Base-by-base conservation (phyloP, 2,797 vertebrate species). In the Coreius guichenoti region DNA sequence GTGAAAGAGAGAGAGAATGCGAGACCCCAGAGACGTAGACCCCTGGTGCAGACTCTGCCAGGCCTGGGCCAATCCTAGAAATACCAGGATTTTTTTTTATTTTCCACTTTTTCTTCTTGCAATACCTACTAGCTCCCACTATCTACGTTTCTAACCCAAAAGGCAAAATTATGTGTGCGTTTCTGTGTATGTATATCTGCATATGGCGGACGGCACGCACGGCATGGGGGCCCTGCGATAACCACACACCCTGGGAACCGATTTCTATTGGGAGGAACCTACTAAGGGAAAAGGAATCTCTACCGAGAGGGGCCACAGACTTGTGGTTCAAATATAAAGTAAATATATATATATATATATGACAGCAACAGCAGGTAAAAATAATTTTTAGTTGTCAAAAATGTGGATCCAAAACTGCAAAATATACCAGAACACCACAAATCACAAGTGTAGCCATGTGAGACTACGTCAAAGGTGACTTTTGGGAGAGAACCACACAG, bases 21-120 rank as follows among this genome's bases (percentile, higher is more conserved):
- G 43, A 73, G 91, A 84, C 91, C 87, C 91, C 70, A 87, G 92
- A 92, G 94, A 94, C 89, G 78, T 65, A 88, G 88, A 88, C 90
- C 89, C 81, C 85, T 75, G 73, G 86, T 91, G 92, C 89, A 91
- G 91, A 67, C 85, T 89, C 90, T 94, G 93, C 92, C 93, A 94
- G 92, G 90, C 90, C 88, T 93, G 93, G 87, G 93, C 92, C 93
- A 95, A 92, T 91, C 90, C 88, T 92, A 94, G 86, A 92, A 94
- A 95, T 90, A 88, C 81, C 93, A 95, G 92, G 85, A 31, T 54
- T 70, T 81, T 79, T 72, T 51, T 19, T 77, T 87, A 83, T 43
- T 43, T 26, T 17, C 36, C 45, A 36, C n/a, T 85, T 70, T 85
- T 78, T 76, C 83, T 88, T 17, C 87, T 88, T 81, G 88, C 80